Evolutionary conservation across 2,797 vertebrate species (phyloP), one percentile per base, ranked within the genome.

Genomic region (Anguilla megastoma): DNA sequence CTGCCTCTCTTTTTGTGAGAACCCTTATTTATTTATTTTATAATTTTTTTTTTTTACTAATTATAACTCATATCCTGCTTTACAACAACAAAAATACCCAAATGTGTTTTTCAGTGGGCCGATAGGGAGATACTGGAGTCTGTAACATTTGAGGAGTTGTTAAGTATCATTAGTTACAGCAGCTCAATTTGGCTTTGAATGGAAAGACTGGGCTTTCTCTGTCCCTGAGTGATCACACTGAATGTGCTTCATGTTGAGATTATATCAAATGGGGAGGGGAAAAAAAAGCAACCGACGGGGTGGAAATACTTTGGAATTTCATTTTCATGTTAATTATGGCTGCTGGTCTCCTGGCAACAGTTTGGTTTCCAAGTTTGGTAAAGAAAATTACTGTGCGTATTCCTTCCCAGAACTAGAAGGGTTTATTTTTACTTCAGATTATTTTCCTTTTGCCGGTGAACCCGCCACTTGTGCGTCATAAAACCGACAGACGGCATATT

Each of bases 1-100:
- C 79, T 86, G 69, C 85, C 89, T 89, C 87, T 86, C n/a, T 66
- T 79, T 69, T 54, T 1, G 2, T 88, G 80, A 85, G 56, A 91
- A 87, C 87, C 33, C 87, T 84, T 90, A 50, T 92, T 89, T 63
- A 91, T n/a, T 89, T 87, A 90, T 74, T 85, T 45, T 45, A 45
- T 5, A 0, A 5, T 45, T 45, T 0, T 4, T 45, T 45, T 45
- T 41, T 56, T 84, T 9, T 30, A n/a, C 87, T 45, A 58, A 90
- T 36, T 74, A 84, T 18, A 58, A 84, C 84, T 54, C 88, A 87
- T 84, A 83, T 89, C 86, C 91, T 88, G 88, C 14, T 56, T 71
- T 90, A 60, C 88, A 21, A 58, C 84, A 86, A 52, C 54, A 89
- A 87, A 87, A 88, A 89, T 33, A 0, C 89, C 58, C 30, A 0